Percentiles rank a stretch among this genome's conserved stretches.
Conservation (phyloP, 2,113 vertebrate species). For the Eubucco bourcierii region DNA sequence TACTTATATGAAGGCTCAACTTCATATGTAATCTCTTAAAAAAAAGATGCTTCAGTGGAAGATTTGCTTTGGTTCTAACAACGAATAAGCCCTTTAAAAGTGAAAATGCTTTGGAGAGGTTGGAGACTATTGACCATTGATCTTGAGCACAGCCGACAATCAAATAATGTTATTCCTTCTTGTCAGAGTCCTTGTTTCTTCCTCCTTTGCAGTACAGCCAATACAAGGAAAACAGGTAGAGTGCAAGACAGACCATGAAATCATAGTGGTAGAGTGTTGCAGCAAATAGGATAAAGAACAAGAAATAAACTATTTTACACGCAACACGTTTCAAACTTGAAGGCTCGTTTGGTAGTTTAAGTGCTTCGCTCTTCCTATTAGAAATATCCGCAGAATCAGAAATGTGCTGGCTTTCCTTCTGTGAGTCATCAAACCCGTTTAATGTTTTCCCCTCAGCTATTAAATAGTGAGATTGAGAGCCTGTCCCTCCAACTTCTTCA, state of each 20-base stretch:
- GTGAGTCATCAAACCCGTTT: not conserved
- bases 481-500: constrained; percentile 54
- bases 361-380: constrained; percentile 42
- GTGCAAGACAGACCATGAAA: constrained; percentile 82
- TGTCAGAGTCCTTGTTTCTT: constrained; percentile 70
- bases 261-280: constrained; percentile 83
- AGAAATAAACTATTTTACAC: constrained; percentile 77
- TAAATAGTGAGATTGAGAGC: constrained; percentile 19
- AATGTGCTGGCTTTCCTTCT: not conserved
- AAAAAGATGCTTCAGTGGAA: constrained; percentile 71
- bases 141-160: constrained; percentile 34
- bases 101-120: constrained; percentile 55
- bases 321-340: constrained; percentile 71
- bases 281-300: constrained; percentile 85
- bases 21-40: constrained; percentile 68
- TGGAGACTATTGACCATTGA: constrained; percentile 40
- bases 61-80: constrained; percentile 65
- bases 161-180: constrained; percentile 62
- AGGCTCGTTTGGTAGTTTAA: constrained; percentile 49
- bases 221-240: constrained; percentile 86
- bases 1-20: constrained; percentile 75
- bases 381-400: constrained; percentile 24
- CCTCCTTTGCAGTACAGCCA: constrained; percentile 84
- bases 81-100: constrained; percentile 56
- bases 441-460: not conserved